phyloP scores from a whole-genome alignment of 2,113 vertebrate genomes.

The Stigmatopora argus region DNA sequence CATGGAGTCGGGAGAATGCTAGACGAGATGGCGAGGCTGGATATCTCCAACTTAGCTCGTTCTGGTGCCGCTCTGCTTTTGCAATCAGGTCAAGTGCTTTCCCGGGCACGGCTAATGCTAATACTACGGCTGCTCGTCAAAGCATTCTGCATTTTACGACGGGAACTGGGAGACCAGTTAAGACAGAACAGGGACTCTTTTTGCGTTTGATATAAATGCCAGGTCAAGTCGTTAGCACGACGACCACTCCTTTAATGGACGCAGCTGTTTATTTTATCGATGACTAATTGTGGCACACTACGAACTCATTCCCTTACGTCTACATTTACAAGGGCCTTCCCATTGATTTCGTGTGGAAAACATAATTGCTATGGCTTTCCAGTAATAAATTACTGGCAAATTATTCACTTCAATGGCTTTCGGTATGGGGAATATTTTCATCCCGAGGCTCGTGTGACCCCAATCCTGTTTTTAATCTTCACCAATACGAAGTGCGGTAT shows the following conservation, averaged over 20 bases:
- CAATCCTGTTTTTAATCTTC: constrained; percentile 40
- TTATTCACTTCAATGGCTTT: constrained; percentile 26
- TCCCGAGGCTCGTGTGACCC: constrained; percentile 47
- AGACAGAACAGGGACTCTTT: constrained; percentile 17
- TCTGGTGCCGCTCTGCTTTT: constrained; percentile 51
- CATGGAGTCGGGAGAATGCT: constrained; percentile 15
- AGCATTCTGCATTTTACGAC: constrained; percentile 48
- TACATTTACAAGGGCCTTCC: constrained; percentile 8
- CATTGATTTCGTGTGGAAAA: constrained; percentile 26
- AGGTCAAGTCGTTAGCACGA: neutral
- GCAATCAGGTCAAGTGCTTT: constrained; percentile 68
- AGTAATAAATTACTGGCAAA: constrained; percentile 2
- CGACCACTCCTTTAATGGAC: neutral
- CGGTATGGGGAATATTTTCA: constrained; percentile 17
- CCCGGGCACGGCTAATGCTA: constrained; percentile 49
- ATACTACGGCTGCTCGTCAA: constrained; percentile 57
- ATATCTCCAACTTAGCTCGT: constrained; percentile 30
- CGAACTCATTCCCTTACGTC: neutral
- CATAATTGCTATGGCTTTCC: constrained; percentile 19
- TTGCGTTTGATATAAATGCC: neutral
- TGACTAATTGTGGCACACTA: neutral
- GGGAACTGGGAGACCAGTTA: constrained; percentile 26
- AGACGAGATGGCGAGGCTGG: constrained; percentile 30
- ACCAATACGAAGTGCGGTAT: constrained; percentile 42
- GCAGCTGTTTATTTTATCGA: neutral